Evolutionary conservation across 2,797 vertebrate genomes (phyloP).

Genomic region (Ambastaia sidthimunki): DNA sequence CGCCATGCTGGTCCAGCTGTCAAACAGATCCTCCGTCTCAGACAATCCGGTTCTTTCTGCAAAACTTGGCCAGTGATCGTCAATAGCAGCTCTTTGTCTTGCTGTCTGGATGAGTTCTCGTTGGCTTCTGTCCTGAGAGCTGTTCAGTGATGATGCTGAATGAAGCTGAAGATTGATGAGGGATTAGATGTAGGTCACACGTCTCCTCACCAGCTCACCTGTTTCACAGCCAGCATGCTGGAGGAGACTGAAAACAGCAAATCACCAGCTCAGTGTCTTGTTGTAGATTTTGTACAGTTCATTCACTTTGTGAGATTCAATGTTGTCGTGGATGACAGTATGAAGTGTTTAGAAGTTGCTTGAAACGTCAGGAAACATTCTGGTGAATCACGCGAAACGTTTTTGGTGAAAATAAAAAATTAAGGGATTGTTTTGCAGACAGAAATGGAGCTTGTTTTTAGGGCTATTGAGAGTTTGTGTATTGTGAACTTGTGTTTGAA

Average conservation of each 20-base stretch:
- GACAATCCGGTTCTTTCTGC: too few relatives aligned
- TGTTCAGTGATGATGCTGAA: slow-evolving; percentile 64
- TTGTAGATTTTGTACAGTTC: background rate
- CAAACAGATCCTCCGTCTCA: background rate
- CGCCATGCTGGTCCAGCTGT: slow-evolving; percentile 9
- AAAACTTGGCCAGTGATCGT: slow-evolving; percentile 39
- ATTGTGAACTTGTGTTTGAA: too few relatives aligned
- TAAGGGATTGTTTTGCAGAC: background rate
- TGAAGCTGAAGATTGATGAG: slow-evolving; percentile 71
- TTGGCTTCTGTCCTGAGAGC: slow-evolving; percentile 43
- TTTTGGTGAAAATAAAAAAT: too few relatives aligned
- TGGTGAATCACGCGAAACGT: background rate
- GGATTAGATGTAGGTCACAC: slow-evolving; percentile 69
- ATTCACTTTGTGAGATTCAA: slow-evolving; percentile 6
- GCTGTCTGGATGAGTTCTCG: slow-evolving; percentile 40
- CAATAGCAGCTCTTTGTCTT: slow-evolving; percentile 50
- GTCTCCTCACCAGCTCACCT: slow-evolving; percentile 55
- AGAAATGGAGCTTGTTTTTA: background rate
- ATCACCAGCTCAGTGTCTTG: background rate
- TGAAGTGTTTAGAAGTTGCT: slow-evolving; percentile 11
- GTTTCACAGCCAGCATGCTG: slow-evolving; percentile 1
- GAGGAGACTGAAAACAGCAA: slow-evolving; percentile 46
- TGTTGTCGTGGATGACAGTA: too few relatives aligned
- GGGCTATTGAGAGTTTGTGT: too few relatives aligned
- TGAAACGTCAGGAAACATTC: too few relatives aligned